phyloP scores from a whole-genome alignment of 2,888 invertebrate species.

The Tricholauxania praeusta region DNA sequence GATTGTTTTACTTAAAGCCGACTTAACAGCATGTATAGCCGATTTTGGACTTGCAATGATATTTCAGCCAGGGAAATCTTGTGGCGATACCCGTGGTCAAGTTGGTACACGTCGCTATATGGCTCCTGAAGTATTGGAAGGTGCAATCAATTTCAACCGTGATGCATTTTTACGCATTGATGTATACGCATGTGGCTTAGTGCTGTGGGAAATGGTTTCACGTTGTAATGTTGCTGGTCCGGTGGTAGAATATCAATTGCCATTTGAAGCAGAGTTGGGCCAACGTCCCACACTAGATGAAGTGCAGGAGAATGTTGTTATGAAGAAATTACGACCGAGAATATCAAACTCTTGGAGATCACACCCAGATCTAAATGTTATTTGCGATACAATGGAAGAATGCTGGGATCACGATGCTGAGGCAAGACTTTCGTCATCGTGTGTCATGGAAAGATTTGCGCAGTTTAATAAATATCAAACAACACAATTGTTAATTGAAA shows the following conservation, averaged over 20 bases:
- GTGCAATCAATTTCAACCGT: slow-evolving; percentile 95
- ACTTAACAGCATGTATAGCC: slow-evolving; percentile 94
- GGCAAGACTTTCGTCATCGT: slow-evolving; percentile 95
- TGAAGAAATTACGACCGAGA: slow-evolving; percentile 87
- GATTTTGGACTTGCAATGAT: slow-evolving; percentile 97
- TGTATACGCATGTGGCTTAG: slow-evolving; percentile 96
- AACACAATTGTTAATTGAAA: slow-evolving; percentile 65
- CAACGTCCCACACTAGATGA: slow-evolving; percentile 91
- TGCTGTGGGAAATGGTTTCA: slow-evolving; percentile 94
- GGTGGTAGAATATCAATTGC: slow-evolving; percentile 88
- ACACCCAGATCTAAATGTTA: slow-evolving; percentile 82
- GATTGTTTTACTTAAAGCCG: slow-evolving; percentile 92
- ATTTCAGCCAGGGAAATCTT: slow-evolving; percentile 86
- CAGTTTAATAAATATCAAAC: slow-evolving; percentile 66
- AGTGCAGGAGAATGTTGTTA: slow-evolving; percentile 96
- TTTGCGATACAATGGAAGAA: slow-evolving; percentile 97
- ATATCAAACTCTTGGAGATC: slow-evolving; percentile 87
- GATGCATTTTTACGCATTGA: slow-evolving; percentile 97
- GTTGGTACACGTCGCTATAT: slow-evolving; percentile 93
- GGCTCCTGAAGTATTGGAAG: slow-evolving; percentile 97
- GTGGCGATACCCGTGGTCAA: slow-evolving; percentile 96
- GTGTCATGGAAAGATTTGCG: slow-evolving; percentile 87
- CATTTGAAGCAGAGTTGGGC: slow-evolving; percentile 93
- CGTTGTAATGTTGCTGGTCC: slow-evolving; percentile 78
- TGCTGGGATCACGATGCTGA: slow-evolving; percentile 99